Conservation (phyloP, 2,113 vertebrate genomes). For the Galeopterus variegatus region DNA sequence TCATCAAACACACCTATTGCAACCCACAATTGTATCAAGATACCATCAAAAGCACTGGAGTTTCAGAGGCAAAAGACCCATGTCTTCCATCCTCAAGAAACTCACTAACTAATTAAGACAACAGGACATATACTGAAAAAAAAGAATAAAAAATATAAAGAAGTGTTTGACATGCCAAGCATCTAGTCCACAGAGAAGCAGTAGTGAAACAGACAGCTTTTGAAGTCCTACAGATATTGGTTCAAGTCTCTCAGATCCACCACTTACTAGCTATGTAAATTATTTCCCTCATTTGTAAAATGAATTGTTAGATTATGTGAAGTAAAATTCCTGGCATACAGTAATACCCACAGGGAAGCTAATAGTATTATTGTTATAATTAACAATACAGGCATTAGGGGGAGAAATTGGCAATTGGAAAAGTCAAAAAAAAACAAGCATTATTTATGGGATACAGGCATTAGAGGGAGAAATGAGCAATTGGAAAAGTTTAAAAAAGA, state of each 20-base stretch:
- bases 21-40: background rate
- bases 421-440: background rate
- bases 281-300: conserved; percentile 51
- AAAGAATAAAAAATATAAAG: conserved; percentile 1
- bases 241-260: conserved; percentile 27
- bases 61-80: conserved; percentile 19
- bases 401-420: conserved; percentile 1
- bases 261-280: conserved; percentile 30
- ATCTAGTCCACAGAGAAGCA: conserved; percentile 25
- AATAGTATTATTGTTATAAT: background rate
- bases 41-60: background rate
- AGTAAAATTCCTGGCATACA: conserved; percentile 31
- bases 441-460: background rate
- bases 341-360: background rate
- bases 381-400: background rate
- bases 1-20: conserved; percentile 16
- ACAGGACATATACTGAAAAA: conserved; percentile 13
- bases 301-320: conserved; percentile 8
- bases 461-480: background rate
- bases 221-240: background rate
- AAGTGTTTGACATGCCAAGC: background rate
- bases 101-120: conserved; percentile 44
- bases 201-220: background rate
- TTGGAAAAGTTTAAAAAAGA: background rate
- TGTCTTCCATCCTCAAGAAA: background rate